Percentiles rank a stretch among this genome's conserved stretches.
Conservation (phyloP, 2,888 invertebrate species). For the Himalopsyche anomala region DNA sequence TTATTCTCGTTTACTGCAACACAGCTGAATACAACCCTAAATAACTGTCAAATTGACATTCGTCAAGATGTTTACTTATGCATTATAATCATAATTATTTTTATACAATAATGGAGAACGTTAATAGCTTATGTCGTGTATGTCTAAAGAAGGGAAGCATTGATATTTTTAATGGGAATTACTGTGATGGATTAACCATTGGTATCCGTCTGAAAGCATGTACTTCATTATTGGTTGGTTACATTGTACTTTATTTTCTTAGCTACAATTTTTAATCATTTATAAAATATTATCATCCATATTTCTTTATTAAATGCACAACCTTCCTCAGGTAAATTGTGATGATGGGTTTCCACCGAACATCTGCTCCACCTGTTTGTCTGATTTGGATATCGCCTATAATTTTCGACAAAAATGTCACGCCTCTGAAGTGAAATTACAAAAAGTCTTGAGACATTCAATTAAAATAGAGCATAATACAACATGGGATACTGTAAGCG, state of each 20-base stretch:
- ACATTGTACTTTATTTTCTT: background rate
- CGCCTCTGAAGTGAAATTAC: slow-evolving; percentile 50
- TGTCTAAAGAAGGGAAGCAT: slow-evolving; percentile 54
- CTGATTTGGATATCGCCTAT: slow-evolving; percentile 55
- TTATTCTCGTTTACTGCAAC: too few species aligned
- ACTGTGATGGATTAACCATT: background rate
- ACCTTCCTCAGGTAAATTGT: slow-evolving; percentile 48
- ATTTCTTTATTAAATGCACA: background rate
- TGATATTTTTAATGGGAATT: slow-evolving; percentile 37
- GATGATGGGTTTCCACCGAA: slow-evolving; percentile 57
- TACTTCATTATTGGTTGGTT: slow-evolving; percentile 50
- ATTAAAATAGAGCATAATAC: slow-evolving; percentile 3
- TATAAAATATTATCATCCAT: background rate
- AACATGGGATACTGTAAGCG: background rate
- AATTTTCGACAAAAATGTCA: slow-evolving; percentile 58
- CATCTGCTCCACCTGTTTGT: slow-evolving; percentile 57
- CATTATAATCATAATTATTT: background rate
- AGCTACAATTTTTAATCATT: too few species aligned
- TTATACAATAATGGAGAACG: slow-evolving; percentile 50
- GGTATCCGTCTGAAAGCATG: slow-evolving; percentile 51
- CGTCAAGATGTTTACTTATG: background rate
- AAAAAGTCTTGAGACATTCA: slow-evolving; percentile 28
- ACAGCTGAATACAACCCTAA: background rate
- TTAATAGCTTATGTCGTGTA: slow-evolving; percentile 51
- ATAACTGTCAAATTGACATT: background rate